Percentiles rank a stretch among this genome's conserved stretches.
These are phyloP conservation scores for Rhopalosiphum nymphaeae DNA, from an alignment of 2,888 invertebrate species.

Conservation along the genomic window DNA sequence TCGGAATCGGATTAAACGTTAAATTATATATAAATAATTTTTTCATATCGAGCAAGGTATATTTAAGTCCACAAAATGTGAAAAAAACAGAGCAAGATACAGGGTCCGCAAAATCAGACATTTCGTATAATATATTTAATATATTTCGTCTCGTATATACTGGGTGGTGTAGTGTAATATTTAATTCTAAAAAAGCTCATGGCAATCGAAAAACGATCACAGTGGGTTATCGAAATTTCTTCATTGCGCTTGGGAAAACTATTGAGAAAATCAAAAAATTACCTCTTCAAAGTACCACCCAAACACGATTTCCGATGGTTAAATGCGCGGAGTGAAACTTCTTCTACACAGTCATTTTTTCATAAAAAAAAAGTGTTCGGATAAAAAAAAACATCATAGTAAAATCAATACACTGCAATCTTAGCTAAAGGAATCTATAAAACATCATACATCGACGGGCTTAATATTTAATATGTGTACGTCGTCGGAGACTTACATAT, in stretches of 20 bases:
- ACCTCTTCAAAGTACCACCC: neutral
- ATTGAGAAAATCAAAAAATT: neutral
- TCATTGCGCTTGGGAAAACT: neutral
- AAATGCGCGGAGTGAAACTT: neutral
- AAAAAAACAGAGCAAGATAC: neutral
- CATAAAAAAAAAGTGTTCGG: neutral
- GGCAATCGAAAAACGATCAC: neutral
- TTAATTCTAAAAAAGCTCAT: neutral
- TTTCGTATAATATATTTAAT: neutral
- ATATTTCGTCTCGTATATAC: neutral
- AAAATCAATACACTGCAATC: neutral
- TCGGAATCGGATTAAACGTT: neutral
- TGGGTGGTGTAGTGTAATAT: neutral
- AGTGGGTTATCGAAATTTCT: neutral
- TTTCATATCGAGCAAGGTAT: neutral
- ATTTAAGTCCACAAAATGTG: neutral
- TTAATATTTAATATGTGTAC: neutral
- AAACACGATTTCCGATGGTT: neutral
- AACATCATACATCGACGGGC: neutral
- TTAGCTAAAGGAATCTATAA: neutral
- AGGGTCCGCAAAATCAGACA: neutral
- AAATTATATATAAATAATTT: neutral
- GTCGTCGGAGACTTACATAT: neutral
- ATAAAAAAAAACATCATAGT: neutral
- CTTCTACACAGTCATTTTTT: neutral